phyloP scores from a whole-genome alignment of 2,888 invertebrate species.

The Netelia virgata region DNA sequence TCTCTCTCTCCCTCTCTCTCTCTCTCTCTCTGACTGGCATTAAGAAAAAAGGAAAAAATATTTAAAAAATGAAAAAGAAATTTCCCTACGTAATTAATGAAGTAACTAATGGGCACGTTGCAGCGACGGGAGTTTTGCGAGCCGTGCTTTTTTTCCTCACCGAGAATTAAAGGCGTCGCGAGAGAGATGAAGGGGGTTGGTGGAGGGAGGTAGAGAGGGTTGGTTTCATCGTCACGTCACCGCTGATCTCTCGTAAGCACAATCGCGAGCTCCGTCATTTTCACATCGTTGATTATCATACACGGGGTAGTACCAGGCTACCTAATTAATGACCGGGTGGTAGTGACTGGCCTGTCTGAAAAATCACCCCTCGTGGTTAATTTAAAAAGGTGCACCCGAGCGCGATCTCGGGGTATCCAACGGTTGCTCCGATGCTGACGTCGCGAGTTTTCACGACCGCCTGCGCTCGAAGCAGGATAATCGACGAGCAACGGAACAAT shows the following conservation, averaged over 20 bases:
- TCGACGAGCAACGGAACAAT: background rate
- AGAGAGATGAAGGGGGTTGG: background rate
- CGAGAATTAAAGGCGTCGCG: slow-evolving; percentile 31
- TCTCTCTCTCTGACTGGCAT: slow-evolving; percentile 62
- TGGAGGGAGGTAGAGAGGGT: background rate
- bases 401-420: background rate
- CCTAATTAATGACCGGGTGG: slow-evolving; percentile 49
- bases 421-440: background rate
- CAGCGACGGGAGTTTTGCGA: slow-evolving; percentile 63
- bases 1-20: slow-evolving; percentile 2
- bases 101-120: slow-evolving; percentile 77
- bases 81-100: slow-evolving; percentile 79
- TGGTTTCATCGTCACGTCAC: slow-evolving; percentile 40
- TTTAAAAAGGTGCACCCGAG: background rate
- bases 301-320: background rate
- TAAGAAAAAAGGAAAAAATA: slow-evolving; percentile 74
- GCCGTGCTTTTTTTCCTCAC: slow-evolving; percentile 30
- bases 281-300: slow-evolving; percentile 7
- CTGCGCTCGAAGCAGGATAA: background rate
- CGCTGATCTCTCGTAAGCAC: slow-evolving; percentile 30
- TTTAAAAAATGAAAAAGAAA: slow-evolving; percentile 77
- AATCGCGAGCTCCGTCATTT: slow-evolving; percentile 50
- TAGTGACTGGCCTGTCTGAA: slow-evolving; percentile 46
- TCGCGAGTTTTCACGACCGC: background rate
- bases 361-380: background rate